Conservation (phyloP, 2,113 vertebrate species). For the Calidris pugnax region DNA sequence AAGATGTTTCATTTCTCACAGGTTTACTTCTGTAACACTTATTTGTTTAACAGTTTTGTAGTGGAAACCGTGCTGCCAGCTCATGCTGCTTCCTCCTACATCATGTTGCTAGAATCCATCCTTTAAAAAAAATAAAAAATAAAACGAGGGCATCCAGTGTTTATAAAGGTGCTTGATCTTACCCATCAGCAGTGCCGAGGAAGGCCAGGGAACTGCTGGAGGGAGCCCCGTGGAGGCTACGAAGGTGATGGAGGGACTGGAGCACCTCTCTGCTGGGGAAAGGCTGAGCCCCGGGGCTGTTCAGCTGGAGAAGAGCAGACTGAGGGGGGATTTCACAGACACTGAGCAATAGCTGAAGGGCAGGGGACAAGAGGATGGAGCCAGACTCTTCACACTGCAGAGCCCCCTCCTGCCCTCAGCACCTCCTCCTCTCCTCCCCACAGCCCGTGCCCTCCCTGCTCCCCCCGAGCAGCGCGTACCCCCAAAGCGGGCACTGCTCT, state of each 20-base stretch:
- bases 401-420: background rate
- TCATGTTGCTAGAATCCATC: background rate
- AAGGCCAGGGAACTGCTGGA: background rate
- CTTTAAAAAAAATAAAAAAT: background rate
- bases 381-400: background rate
- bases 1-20: slow-evolving; percentile 69
- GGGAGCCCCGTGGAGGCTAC: background rate
- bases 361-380: background rate
- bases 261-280: background rate
- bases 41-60: slow-evolving; percentile 68
- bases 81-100: slow-evolving; percentile 33
- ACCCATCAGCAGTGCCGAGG: background rate
- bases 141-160: background rate
- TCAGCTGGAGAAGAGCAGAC: background rate
- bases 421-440: background rate
- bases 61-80: slow-evolving; percentile 19
- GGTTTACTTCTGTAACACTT: slow-evolving; percentile 69
- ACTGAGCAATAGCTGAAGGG: too few species aligned
- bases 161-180: background rate
- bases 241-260: background rate
- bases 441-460: too few species aligned
- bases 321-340: background rate
- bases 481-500: background rate
- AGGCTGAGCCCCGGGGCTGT: background rate
- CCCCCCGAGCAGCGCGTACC: background rate